Base-by-base conservation (phyloP, 2,888 invertebrate genomes). In the Neoascia interrupta region DNA sequence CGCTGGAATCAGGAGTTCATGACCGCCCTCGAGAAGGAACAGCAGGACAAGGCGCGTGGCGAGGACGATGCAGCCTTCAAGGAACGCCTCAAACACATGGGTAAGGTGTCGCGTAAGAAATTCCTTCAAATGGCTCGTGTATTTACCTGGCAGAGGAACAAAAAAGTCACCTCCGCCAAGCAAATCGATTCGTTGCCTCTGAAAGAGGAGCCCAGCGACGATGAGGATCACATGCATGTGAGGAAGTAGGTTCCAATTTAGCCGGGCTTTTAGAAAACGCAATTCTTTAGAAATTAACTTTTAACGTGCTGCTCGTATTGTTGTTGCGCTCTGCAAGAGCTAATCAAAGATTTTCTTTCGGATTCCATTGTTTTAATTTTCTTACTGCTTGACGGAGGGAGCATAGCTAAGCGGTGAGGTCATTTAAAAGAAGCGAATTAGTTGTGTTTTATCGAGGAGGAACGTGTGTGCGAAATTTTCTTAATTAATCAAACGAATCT, bases 1-100 rank as follows among this genome's bases (percentile, higher is more conserved):
- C 90, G 95, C 68, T 93, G 94, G 92, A 95, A 97, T 87, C 93
- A 95, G 86, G 96, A 96, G 84, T 97, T 97, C 85, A 93, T 97
- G 91, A 93, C 93, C 18, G 94, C 95, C 0, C 89, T 96, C 47
- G 94, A 96, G 84, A 93, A 92, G 85, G 96, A 95, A 90, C 91
- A 91, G 83, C 90, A 90, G 3, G 89, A 90, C 41, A 87, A 88
- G 70, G 85, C 88, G 19, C 91, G 91, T 53, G 91, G 91, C 21
- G 93, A 92, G 31, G 93, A 93, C 80, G 94, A 94, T 84, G 86
- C 87, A 11, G 90, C 91, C 5, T 95, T 95, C 83, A 93, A 93
- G 85, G 95, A 95, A 87, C 91, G 94, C 83, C 90, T 95, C 66
- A 93, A 93, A 88, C 94, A 94, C 87, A 95, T 95, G 95, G 94